Percentiles rank a stretch among this genome's conserved stretches.
Evolutionary conservation across 2,888 invertebrate species (phyloP).

Genomic region (Drosophila mayaguana): DNA sequence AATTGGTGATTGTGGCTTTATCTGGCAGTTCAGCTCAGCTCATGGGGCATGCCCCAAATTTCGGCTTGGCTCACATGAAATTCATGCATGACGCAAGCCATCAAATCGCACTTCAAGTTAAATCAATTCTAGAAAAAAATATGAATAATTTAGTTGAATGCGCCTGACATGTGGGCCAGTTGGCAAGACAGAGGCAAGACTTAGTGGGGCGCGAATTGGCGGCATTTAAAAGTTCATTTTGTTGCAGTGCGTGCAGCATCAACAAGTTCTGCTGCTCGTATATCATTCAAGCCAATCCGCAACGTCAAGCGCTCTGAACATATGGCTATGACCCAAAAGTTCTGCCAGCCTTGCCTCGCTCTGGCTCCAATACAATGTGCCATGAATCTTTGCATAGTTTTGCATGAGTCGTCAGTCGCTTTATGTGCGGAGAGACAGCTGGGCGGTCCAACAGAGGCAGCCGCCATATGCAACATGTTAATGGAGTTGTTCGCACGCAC

Average conservation of each 20-base stretch:
- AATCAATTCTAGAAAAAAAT: slow-evolving; percentile 44
- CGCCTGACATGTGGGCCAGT: slow-evolving; percentile 41
- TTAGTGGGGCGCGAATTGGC: slow-evolving; percentile 28
- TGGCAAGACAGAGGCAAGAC: slow-evolving; percentile 11
- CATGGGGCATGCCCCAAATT: slow-evolving; percentile 44
- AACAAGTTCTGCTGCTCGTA: slow-evolving; percentile 47
- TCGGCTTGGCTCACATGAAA: slow-evolving; percentile 13
- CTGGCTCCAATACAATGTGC: slow-evolving; percentile 40
- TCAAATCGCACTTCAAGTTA: slow-evolving; percentile 34
- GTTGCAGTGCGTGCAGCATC: slow-evolving; percentile 45
- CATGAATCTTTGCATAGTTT: slow-evolving; percentile 68
- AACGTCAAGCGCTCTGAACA: slow-evolving; percentile 18
- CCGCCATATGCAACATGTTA: slow-evolving; percentile 50
- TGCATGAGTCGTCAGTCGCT: slow-evolving; percentile 61
- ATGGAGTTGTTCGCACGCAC: slow-evolving; percentile 75
- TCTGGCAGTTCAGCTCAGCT: slow-evolving; percentile 9
- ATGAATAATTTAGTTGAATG: slow-evolving; percentile 26
- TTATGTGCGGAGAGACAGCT: slow-evolving; percentile 39
- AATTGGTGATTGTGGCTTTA: slow-evolving; percentile 36
- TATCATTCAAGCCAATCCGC: slow-evolving; percentile 39
- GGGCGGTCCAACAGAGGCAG: slow-evolving; percentile 46
- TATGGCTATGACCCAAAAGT: slow-evolving; percentile 52
- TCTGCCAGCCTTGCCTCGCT: slow-evolving; percentile 47
- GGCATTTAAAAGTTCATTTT: slow-evolving; percentile 44
- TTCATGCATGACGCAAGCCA: slow-evolving; percentile 27